phyloP scores from a whole-genome alignment of 1,140 invertebrate species.

The Coenobita brevimanus region DNA sequence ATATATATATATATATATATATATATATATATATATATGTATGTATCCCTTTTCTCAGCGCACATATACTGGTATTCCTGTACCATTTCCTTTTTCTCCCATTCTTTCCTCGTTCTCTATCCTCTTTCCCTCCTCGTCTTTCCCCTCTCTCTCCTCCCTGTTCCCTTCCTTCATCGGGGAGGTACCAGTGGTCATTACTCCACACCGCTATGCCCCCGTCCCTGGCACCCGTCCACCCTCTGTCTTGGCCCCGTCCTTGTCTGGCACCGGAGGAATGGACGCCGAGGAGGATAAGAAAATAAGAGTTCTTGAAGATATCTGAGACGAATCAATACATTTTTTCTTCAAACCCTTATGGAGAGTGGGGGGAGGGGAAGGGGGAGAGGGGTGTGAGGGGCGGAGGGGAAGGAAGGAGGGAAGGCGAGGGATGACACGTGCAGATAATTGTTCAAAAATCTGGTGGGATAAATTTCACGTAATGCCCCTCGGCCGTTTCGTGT shows the following conservation, averaged over 20 bases:
- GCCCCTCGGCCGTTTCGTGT: neutral
- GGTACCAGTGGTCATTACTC: slow-evolving; percentile 36
- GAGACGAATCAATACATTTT: slow-evolving; percentile 43
- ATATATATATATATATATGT: slow-evolving; percentile 13
- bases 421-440: too few species aligned
- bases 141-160: neutral
- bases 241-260: slow-evolving; percentile 42
- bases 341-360: slow-evolving; percentile 16
- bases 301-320: slow-evolving; percentile 49
- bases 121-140: neutral
- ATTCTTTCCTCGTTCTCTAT: neutral
- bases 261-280: neutral
- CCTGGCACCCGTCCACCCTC: slow-evolving; percentile 41
- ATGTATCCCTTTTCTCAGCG: too few species aligned
- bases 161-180: neutral
- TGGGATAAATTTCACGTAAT: slow-evolving; percentile 14
- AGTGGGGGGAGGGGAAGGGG: neutral
- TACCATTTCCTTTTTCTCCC: neutral
- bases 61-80: too few species aligned
- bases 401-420: neutral
- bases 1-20: slow-evolving; percentile 9
- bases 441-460: slow-evolving; percentile 2
- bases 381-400: neutral
- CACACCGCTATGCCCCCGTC: slow-evolving; percentile 30
- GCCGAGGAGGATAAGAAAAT: slow-evolving; percentile 30